Percentiles rank a stretch among this genome's conserved stretches.
phyloP scores from a whole-genome alignment of 2,888 invertebrate species.

The Pammene aurita region DNA sequence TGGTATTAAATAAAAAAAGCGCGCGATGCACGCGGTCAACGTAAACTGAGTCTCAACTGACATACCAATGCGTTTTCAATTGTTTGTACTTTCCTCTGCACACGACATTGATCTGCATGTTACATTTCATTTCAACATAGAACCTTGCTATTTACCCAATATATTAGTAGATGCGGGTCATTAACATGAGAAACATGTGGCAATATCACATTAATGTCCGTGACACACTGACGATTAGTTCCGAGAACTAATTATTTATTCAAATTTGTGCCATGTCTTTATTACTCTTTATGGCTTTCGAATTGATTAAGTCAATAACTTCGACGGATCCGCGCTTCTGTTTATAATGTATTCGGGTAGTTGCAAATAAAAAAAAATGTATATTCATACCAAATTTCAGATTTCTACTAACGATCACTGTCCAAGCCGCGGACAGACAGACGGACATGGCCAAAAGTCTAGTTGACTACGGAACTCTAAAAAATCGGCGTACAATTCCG shows the following conservation, averaged over 20 bases:
- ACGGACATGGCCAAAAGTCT: no score
- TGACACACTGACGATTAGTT: conserved; percentile 41
- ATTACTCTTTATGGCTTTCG: not conserved
- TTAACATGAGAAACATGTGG: conserved; percentile 56
- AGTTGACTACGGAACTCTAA: no score
- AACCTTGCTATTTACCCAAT: conserved; percentile 56
- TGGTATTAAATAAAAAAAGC: no score
- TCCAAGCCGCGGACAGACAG: no score
- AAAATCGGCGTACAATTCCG: no score
- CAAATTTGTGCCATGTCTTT: conserved; percentile 10
- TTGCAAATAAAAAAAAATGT: no score
- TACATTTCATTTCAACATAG: conserved; percentile 48
- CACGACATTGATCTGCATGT: conserved; percentile 49
- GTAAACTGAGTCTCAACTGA: no score
- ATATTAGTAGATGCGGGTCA: conserved; percentile 59
- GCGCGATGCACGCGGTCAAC: not conserved
- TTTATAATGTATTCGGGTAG: not conserved
- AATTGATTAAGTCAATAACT: not conserved
- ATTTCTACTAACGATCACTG: no score
- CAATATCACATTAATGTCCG: conserved; percentile 47
- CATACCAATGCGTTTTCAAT: conserved; percentile 13
- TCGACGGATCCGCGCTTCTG: not conserved
- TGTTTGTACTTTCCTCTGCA: conserved; percentile 46
- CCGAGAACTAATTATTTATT: conserved; percentile 20
- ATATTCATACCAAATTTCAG: no score